Conservation (phyloP, 2,888 invertebrate genomes). For the Scaptomyza cyrtandrae region DNA sequence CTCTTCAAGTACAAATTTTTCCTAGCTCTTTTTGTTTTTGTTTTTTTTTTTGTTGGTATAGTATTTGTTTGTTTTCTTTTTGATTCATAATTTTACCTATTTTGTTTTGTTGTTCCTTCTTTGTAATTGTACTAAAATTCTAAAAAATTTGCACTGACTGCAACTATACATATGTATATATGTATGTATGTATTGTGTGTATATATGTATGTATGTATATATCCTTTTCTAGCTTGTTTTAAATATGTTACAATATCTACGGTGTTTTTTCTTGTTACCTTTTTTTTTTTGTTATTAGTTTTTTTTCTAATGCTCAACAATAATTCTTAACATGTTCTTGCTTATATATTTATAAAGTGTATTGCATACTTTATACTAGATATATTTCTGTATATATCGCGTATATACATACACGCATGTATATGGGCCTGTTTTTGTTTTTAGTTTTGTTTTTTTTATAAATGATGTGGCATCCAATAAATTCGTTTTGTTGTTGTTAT, state of each 20-base stretch:
- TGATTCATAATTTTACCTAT: slow-evolving; percentile 31
- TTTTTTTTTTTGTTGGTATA: slow-evolving; percentile 30
- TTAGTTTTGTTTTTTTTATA: slow-evolving; percentile 65
- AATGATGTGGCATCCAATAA: slow-evolving; percentile 85
- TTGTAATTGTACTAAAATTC: slow-evolving; percentile 74
- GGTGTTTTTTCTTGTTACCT: slow-evolving; percentile 18
- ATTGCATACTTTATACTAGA: slow-evolving; percentile 24
- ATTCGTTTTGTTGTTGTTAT: slow-evolving; percentile 84
- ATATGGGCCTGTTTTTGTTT: slow-evolving; percentile 56
- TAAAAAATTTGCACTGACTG: slow-evolving; percentile 77
- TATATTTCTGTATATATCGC: slow-evolving; percentile 37
- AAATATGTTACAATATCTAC: slow-evolving; percentile 65
- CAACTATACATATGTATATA: slow-evolving; percentile 60
- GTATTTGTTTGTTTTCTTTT: slow-evolving; percentile 35
- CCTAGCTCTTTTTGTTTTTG: slow-evolving; percentile 48
- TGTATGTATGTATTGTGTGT: slow-evolving; percentile 41
- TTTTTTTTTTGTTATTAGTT: slow-evolving; percentile 62
- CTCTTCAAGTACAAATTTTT: slow-evolving; percentile 48
- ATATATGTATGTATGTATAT: slow-evolving; percentile 37
- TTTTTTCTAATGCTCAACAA: slow-evolving; percentile 72
- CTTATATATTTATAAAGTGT: slow-evolving; percentile 48
- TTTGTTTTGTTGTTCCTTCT: slow-evolving; percentile 47
- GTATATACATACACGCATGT: slow-evolving; percentile 27
- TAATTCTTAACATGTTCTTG: slow-evolving; percentile 69
- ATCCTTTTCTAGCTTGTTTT: slow-evolving; percentile 63